Percentiles rank a stretch among this genome's conserved stretches.
Evolutionary conservation across 2,113 vertebrate genomes (phyloP).

Genomic region (Apteryx mantelli): DNA sequence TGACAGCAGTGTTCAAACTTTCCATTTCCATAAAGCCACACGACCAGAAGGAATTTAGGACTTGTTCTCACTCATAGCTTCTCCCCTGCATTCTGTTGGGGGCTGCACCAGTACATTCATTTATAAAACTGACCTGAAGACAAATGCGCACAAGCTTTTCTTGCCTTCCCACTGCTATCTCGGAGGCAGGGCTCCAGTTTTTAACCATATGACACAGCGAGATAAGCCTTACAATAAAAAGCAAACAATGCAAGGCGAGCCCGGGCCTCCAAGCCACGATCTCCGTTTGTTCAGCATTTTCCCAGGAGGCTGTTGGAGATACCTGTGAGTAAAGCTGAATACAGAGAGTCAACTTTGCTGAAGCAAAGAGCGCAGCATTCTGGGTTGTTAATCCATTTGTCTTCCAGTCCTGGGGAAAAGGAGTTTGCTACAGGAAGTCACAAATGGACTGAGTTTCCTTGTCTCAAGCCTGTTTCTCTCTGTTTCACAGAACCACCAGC

Average conservation of each 20-base stretch:
- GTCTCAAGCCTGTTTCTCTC: background rate
- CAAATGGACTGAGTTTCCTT: background rate
- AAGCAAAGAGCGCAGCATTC: slow-evolving; percentile 48
- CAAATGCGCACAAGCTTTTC: slow-evolving; percentile 26
- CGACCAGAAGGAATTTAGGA: background rate
- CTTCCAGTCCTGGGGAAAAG: slow-evolving; percentile 7
- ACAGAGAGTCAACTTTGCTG: slow-evolving; percentile 9
- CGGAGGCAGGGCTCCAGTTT: slow-evolving; percentile 59
- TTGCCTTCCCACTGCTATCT: slow-evolving; percentile 41
- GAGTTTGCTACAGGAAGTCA: background rate
- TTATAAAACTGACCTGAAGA: slow-evolving; percentile 53
- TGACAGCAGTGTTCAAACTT: background rate
- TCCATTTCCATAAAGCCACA: background rate
- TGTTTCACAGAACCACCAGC: accelerated
- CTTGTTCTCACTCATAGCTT: background rate
- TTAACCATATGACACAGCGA: slow-evolving; percentile 67
- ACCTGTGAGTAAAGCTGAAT: slow-evolving; percentile 28
- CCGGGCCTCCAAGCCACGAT: background rate
- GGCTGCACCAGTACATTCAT: background rate
- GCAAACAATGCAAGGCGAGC: slow-evolving; percentile 62
- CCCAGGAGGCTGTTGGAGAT: slow-evolving; percentile 23
- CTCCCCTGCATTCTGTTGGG: background rate
- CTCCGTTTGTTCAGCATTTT: slow-evolving; percentile 59
- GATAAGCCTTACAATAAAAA: slow-evolving; percentile 69
- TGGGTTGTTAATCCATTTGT: slow-evolving; percentile 54